Evolutionary conservation across 1,140 invertebrate genomes (phyloP).

Genomic region (Gonatopus flavifemur): DNA sequence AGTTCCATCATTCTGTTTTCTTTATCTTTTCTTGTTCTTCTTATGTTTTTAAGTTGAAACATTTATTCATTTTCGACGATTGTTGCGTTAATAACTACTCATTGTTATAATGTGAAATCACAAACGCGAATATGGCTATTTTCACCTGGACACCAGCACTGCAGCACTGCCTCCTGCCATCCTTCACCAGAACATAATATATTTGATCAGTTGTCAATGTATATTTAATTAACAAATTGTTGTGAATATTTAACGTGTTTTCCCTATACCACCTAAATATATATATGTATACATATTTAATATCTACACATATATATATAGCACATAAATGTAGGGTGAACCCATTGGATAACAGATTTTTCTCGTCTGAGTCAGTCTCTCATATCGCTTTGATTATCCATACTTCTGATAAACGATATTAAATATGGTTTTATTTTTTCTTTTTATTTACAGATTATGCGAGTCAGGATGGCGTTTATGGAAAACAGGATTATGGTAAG

Average conservation of each 20-base stretch:
- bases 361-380: conserved; percentile 28
- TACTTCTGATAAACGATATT: neutral
- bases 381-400: conserved; percentile 1
- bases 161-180: conserved; percentile 41
- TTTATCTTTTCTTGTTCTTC: no score
- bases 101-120: conserved; percentile 2
- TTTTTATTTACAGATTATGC: conserved; percentile 50
- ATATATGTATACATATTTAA: no score
- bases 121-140: conserved; percentile 2
- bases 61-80: neutral
- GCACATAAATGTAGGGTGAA: neutral
- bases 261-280: no score
- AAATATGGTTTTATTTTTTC: conserved; percentile 9
- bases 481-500: conserved; percentile 57
- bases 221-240: neutral
- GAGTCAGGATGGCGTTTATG: conserved; percentile 49
- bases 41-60: neutral
- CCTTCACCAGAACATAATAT: conserved; percentile 14
- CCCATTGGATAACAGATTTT: conserved; percentile 16
- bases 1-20: no score
- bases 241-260: neutral
- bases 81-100: conserved; percentile 11
- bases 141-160: conserved; percentile 23
- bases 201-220: neutral
- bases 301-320: no score